These are phyloP conservation scores for Cheiracanthium punctorium DNA, from an alignment of 2,888 invertebrate genomes.

Conservation along the genomic window DNA sequence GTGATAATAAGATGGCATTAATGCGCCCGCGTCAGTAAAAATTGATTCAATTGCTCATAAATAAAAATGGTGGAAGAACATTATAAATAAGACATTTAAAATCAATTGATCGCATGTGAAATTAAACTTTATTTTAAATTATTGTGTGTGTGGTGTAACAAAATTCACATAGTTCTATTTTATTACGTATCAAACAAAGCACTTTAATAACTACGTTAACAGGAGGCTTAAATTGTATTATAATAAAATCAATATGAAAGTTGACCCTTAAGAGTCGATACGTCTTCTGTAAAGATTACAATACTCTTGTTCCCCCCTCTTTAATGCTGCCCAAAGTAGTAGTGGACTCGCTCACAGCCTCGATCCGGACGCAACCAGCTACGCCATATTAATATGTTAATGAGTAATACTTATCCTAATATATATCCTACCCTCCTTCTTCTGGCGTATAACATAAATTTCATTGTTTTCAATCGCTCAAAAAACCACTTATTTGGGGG, in stretches of 20 bases:
- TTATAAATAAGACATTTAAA: neutral
- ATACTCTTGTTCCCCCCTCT: conserved; percentile 58
- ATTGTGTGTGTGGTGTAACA: no score
- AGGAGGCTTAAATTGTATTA: conserved; percentile 38
- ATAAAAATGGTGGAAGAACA: conserved; percentile 15
- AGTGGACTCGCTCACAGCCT: conserved; percentile 66
- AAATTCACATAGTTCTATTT: no score
- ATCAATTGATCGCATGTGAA: neutral
- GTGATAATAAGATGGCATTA: no score
- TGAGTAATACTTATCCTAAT: conserved; percentile 72
- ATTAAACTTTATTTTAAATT: no score
- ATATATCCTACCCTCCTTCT: conserved; percentile 70
- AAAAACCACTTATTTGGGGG: conserved; percentile 29
- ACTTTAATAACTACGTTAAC: neutral
- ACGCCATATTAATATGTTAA: conserved; percentile 71
- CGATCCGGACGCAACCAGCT: conserved; percentile 68
- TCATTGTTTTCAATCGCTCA: conserved; percentile 53
- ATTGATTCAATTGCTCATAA: neutral
- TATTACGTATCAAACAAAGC: no score
- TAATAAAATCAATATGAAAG: conserved; percentile 69
- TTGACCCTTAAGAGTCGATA: conserved; percentile 69
- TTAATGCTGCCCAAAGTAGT: conserved; percentile 56
- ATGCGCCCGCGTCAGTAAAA: conserved; percentile 4
- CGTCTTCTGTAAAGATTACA: conserved; percentile 68
- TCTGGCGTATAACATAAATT: conserved; percentile 59